Conservation (phyloP, 2,113 vertebrate species). For the Riparia riparia region DNA sequence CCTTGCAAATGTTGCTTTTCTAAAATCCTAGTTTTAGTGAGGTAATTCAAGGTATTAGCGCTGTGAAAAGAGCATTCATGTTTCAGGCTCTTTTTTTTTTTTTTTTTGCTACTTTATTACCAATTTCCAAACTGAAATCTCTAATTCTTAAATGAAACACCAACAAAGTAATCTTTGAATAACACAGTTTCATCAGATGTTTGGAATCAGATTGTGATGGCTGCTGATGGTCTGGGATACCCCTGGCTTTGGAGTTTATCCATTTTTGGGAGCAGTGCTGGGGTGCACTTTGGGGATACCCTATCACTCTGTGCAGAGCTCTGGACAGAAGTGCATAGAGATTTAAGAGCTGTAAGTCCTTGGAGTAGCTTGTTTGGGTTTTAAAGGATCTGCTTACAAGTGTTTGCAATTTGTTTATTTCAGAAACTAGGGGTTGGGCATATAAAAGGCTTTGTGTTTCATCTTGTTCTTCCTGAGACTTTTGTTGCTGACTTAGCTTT, state of each 20-base stretch:
- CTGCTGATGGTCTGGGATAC: neutral
- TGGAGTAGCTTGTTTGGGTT: neutral
- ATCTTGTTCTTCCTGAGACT: fast-evolving
- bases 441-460: neutral
- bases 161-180: neutral
- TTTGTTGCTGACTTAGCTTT: neutral
- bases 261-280: neutral
- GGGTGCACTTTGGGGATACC: neutral
- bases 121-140: neutral
- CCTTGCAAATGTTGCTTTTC: neutral
- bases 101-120: neutral
- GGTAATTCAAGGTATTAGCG: neutral
- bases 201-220: neutral
- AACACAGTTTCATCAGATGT: neutral
- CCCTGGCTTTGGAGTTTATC: fast-evolving
- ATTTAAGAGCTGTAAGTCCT: neutral
- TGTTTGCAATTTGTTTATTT: neutral
- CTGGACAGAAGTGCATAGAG: neutral
- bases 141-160: neutral
- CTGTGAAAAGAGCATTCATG: neutral
- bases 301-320: neutral
- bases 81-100: neutral
- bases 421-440: neutral
- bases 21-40: neutral
- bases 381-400: neutral